Evolutionary conservation across 2,113 vertebrate genomes (phyloP), one percentile per base, ranked within the genome.

Genomic region (Elaphurus davidianus): DNA sequence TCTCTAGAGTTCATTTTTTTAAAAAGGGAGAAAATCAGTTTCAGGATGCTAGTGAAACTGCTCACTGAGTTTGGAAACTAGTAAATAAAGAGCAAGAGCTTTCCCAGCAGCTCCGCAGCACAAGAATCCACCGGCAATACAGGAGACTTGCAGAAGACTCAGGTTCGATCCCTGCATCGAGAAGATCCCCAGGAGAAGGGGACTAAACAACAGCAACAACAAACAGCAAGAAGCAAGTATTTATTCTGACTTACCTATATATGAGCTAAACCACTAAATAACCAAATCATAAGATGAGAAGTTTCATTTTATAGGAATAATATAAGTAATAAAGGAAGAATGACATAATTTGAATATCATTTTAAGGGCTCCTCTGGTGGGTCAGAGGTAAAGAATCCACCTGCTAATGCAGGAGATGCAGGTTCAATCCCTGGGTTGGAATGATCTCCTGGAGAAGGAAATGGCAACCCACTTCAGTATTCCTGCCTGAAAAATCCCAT

Each of bases 281-380:
- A 90, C 10, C 57, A 50, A 83, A 78, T 62, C 55, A 67, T 0
- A 28, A 28, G 59, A 64, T 55, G 45, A 81, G 55, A 71, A 59
- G 23, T 71, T 87, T 96, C 50, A 90, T 87, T 81, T 94, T 81
- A 87, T 4, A 60, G 10, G 25, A 86, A 78, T 30, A 90, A 81
- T 50, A 4, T n/a, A 84, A 55, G 7, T 57, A 94, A 59, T 43
- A 78, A 90, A 85, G 40, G 15, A 88, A 94, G 43, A 71, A 74
- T 52, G n/a, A 82, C 16, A 33, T 50, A 92, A 83, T 88, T 54
- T 84, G 7, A 96, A n/a, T 74, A 59, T 55, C 83, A 84, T 30
- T 89, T 88, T 96, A 71, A 76, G 36, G 23, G 36, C 36, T 76
- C 36, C 71, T 12, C 36, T 43, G 9, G 71, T 76, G 71, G 21